phyloP scores from a whole-genome alignment of 2,888 invertebrate genomes.

The Papilio gigon region DNA sequence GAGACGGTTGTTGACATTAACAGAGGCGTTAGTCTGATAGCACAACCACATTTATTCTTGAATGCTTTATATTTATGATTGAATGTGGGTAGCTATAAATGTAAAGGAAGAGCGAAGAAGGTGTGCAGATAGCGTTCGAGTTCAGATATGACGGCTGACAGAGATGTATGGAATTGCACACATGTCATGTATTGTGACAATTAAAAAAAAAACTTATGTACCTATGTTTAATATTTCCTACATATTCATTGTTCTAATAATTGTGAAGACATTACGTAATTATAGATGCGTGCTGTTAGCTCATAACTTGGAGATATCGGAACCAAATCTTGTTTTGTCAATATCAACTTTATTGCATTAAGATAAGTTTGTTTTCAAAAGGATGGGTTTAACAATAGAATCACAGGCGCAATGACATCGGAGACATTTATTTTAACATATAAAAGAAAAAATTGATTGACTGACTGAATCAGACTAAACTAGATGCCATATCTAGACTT shows the following conservation, averaged over 20 bases:
- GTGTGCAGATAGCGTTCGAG: too few relatives aligned
- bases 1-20: too few relatives aligned
- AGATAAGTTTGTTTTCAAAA: background rate
- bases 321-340: background rate
- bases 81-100: too few relatives aligned
- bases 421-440: conserved; percentile 56
- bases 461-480: background rate
- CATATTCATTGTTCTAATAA: conserved; percentile 18
- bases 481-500: background rate
- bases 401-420: conserved; percentile 51
- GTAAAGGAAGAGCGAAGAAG: too few relatives aligned
- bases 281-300: conserved; percentile 34
- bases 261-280: conserved; percentile 25
- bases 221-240: background rate
- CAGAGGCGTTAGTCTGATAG: too few relatives aligned
- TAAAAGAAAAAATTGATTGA: background rate
- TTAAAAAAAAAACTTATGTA: too few relatives aligned
- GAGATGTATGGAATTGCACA: too few relatives aligned
- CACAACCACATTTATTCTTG: too few relatives aligned
- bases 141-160: too few relatives aligned
- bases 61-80: too few relatives aligned
- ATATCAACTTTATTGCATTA: background rate
- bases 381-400: conserved; percentile 31
- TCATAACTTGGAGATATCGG: conserved; percentile 26
- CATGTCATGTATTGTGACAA: background rate